Base-by-base conservation (phyloP, 2,888 invertebrate species). In the Ichneumon xanthorius region DNA sequence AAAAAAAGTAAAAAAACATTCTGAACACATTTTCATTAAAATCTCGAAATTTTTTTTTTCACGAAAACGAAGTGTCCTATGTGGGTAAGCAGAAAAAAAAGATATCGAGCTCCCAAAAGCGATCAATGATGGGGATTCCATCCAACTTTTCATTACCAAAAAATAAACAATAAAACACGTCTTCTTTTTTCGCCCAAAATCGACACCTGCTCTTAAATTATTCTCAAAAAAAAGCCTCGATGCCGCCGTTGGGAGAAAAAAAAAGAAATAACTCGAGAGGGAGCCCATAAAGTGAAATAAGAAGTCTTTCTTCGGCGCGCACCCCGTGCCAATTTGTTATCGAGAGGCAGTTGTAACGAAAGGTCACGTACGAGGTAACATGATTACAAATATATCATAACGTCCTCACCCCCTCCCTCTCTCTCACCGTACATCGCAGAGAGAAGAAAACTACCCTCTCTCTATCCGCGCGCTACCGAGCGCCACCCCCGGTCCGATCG, bases 331-430 rank as follows among this genome's bases (percentile, higher is more conserved):
- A 88, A 91, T 93, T 92, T 92, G 92, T 93, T 92, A 93, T 86
- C 88, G 72, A 87, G 92, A 90, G 89, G 90, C 92, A 93, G 92
- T 93, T 93, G 93, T 92, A 92, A 92, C 90, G 90, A 92, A 93
- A 92, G 89, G 92, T 92, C 93, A 92, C 92, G 93, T 92, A 91
- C 90, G 83, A 88, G 84, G 89, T 91, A 92, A 93, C 92, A 89
- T 91, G 93, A 93, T 93, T 93, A 93, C 93, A 93, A 93, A 93
- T 93, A 93, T 93, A 93, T 93, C 93, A 93, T 92, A 93, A 92
- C 89, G 89, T 90, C 81, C 89, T 87, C 86, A 85, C 86, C 84
- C 79, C 61, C 40, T 40, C 40, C 9, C 40, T 40, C 40, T 40
- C 40, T 40, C 40, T 11, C 40, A 70, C 67, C 72, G 73, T 73